These are phyloP conservation scores for Junonia oenone DNA, from an alignment of 2,888 invertebrate genomes.

Conservation along the genomic window DNA sequence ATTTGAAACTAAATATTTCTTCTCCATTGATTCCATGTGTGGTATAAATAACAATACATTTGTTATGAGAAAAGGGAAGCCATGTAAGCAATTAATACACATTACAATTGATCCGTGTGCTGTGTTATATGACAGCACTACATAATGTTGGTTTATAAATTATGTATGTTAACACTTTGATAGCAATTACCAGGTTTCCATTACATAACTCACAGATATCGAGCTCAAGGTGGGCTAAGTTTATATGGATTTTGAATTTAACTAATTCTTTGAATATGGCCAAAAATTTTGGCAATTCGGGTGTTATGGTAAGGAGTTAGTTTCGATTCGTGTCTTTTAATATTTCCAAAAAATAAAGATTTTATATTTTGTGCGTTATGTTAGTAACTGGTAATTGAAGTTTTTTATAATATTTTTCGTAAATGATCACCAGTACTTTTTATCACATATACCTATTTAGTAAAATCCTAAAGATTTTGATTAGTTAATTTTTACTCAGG, in stretches of 20 bases:
- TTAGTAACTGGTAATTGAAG: too few relatives aligned
- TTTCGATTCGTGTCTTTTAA: too few relatives aligned
- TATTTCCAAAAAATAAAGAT: too few relatives aligned
- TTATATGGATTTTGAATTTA: conserved; percentile 44
- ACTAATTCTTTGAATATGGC: too few relatives aligned
- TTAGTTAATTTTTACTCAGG: too few relatives aligned
- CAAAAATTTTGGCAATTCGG: too few relatives aligned
- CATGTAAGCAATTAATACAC: conserved; percentile 32
- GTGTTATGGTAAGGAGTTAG: too few relatives aligned
- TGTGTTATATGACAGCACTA: conserved; percentile 19
- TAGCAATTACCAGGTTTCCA: conserved; percentile 76
- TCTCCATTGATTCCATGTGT: not conserved
- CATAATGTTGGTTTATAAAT: conserved; percentile 54
- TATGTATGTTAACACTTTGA: conserved; percentile 74
- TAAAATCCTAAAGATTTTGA: too few relatives aligned
- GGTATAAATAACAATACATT: conserved; percentile 13
- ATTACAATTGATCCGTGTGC: conserved; percentile 34
- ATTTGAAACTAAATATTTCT: not conserved
- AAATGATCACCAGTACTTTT: too few relatives aligned
- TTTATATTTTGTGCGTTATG: too few relatives aligned
- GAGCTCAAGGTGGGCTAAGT: conserved; percentile 47
- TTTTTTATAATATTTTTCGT: too few relatives aligned
- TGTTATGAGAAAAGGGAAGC: conserved; percentile 22
- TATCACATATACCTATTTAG: too few relatives aligned
- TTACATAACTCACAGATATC: conserved; percentile 76